Evolutionary conservation across 2,888 invertebrate genomes (phyloP), one percentile per base, ranked within the genome.

Genomic region (Cataglyphis cursor): DNA sequence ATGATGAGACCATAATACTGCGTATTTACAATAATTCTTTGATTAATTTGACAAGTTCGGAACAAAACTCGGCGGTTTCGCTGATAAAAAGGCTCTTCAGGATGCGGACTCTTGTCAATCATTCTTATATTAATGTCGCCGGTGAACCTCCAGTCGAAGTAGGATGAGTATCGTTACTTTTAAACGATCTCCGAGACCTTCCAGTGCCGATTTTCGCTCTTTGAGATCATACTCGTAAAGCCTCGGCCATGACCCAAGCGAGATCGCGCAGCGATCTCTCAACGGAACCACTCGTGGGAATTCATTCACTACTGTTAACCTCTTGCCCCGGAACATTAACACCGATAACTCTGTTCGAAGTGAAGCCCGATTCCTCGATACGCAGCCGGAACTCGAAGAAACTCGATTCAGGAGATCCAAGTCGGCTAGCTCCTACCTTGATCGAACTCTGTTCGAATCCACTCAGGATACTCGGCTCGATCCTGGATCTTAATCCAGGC

Each of bases 401-500:
- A 51, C 10, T 35, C 18, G 28, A 31, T 6, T 12, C 3, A 51
- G 51, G n/a, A 51, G 65, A 38, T 51, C 31, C 35, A n/a, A 38
- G 21, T 44, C 31, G 18, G 28, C 41, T 35, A 9, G n/a, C 24
- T 57, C 57, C 44, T 8, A 57, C 6, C 72, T 44, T 44, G 18
- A 21, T 66, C 59, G 54, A 15, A 51, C 0, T 59, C 73, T 68
- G 54, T 68, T 81, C 1, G 12, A 9, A 65, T 82, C 76, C 65
- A 81, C 73, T 85, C 44, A 54, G 61, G 48, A 74, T 24, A 81
- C 24, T 74, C 12, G n/a, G 0, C 41, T 81, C 38, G 44, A 21
- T 88, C 87, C 91, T 83, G 90, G 89, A 44, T 35, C 61, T 44
- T 93, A 94, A 87, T 94, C 94, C 92, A 94, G 92, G 88, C 93